A percentile compares a stretch with the other conserved stretches of the same genome.
Evolutionary conservation across 2,888 invertebrate species (phyloP).

Genomic region (Girardia tigrina): DNA sequence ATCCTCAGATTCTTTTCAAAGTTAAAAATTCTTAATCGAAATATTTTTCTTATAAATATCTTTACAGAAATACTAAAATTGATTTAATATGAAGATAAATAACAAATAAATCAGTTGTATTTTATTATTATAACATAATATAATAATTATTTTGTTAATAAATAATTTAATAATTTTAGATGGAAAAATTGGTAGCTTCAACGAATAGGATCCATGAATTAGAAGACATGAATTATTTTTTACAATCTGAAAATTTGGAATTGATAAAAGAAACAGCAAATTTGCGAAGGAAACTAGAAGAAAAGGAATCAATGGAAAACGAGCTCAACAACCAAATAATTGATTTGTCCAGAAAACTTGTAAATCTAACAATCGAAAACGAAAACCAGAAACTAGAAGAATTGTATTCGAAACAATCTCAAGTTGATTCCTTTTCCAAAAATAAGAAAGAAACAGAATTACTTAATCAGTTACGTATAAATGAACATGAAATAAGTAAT

Average conservation of each 20-base stretch:
- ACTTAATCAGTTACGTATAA: not conserved
- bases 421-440: not conserved
- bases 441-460: not conserved
- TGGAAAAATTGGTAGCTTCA: not conserved
- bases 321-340: not conserved
- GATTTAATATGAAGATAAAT: too few relatives aligned
- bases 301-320: not conserved
- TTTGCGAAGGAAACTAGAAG: not conserved
- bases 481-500: not conserved
- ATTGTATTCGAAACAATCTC: not conserved
- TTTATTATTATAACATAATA: too few relatives aligned
- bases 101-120: too few relatives aligned
- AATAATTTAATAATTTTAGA: too few relatives aligned
- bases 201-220: not conserved
- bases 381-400: not conserved
- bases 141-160: too few relatives aligned
- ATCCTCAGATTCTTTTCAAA: too few relatives aligned
- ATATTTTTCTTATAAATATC: too few relatives aligned
- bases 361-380: not conserved
- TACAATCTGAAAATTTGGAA: not conserved
- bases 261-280: not conserved
- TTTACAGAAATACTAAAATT: too few relatives aligned
- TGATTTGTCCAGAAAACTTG: not conserved
- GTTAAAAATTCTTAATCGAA: too few relatives aligned
- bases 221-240: not conserved